Base-by-base conservation (phyloP, 2,797 vertebrate genomes). In the Sebastolobus alascanus region DNA sequence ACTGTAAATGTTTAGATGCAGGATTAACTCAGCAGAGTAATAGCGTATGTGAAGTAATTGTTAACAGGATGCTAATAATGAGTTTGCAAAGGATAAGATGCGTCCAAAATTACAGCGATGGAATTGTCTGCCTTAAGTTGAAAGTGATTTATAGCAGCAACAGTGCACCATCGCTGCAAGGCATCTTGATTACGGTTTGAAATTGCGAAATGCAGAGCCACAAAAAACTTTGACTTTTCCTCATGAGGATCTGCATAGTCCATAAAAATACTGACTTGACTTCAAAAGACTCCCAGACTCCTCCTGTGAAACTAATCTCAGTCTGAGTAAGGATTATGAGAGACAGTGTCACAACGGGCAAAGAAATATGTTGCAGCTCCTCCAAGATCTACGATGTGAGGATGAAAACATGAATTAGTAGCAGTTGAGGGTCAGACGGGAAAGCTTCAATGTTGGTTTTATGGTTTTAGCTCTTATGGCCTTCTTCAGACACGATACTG, bases 271-370 rank as follows among this genome's bases (percentile, higher is more conserved):
- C 31, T 9, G 71, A 40, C 58, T 65, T 80, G 85, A 83, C 89
- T 86, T 40, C 58, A 77, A 25, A 25, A 25, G 25, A 25, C 25
- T 86, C 50, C 61, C 63, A 73, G 77, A 55, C 64, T 75, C 65
- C 64, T 72, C 35, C 71, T 71, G 66, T 77, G 58, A 79, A 80
- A 83, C 61, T 73, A 79, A 89, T 85, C 76, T 79, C 58, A 8
- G 25, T 25, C 25, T 25, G 60, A 75, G 76, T 50, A 4, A 66
- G 33, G 65, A 80, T 84, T 82, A 80, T 63, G 43, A 77, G 38
- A 59, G 38, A 71, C 20, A 6, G n/a, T 74, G 64, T 85, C 68
- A 72, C 52, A 65, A 73, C 71, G 35, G 58, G 6, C 31, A n/a
- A 27, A 58, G 54, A 29, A 13, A 56, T 43, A 1, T 33, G 5